Conservation (phyloP, 2,888 invertebrate genomes). For the Germaria angustata region DNA sequence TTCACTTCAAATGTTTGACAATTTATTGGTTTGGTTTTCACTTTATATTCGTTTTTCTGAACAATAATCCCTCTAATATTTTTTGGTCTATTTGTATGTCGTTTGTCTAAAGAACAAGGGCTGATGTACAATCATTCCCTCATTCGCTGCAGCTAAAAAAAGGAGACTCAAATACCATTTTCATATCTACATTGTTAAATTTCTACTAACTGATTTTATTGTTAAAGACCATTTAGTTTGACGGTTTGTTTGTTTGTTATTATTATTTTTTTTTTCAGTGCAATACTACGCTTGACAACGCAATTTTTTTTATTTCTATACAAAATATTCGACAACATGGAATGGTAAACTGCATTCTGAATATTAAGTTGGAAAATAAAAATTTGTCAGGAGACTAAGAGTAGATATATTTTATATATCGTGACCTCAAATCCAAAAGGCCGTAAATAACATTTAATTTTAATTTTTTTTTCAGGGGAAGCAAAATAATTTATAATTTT, state of each 20-base stretch:
- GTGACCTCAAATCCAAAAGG: no score
- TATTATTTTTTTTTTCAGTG: no score
- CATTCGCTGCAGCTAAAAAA: not conserved
- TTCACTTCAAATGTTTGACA: no score
- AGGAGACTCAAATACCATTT: no score
- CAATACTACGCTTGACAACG: conserved; percentile 47
- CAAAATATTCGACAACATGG: not conserved
- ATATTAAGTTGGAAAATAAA: not conserved
- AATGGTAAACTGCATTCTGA: conserved; percentile 38
- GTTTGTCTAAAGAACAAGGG: not conserved
- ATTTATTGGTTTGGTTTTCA: no score
- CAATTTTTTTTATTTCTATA: conserved; percentile 18
- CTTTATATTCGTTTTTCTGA: not conserved
- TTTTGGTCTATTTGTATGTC: not conserved
- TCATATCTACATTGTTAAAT: conserved; percentile 38
- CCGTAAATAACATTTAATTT: no score
- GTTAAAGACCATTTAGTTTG: conserved; percentile 31
- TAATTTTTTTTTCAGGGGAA: no score
- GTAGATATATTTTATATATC: not conserved
- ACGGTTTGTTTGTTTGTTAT: conserved; percentile 24
- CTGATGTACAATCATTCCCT: conserved; percentile 1
- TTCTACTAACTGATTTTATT: conserved; percentile 56
- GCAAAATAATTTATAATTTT: no score
- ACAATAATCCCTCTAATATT: not conserved
- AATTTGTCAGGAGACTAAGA: conserved; percentile 12